Evolutionary conservation across 2,797 vertebrate genomes (phyloP), one percentile per base, ranked within the genome.

Genomic region (Otus scops): DNA sequence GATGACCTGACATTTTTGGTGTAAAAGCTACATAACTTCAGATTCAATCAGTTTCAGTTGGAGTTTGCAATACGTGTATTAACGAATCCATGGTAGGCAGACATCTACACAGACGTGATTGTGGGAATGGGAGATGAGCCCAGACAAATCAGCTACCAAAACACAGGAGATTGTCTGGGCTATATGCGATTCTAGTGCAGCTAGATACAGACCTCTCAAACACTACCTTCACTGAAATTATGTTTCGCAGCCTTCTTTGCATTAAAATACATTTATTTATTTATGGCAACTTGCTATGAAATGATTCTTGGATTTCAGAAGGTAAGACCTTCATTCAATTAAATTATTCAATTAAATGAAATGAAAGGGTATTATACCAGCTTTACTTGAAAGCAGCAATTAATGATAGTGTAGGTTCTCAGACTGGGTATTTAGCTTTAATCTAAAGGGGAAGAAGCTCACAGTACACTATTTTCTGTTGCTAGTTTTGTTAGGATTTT

Each of bases 401-500:
- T 74, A 67, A 38, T 20, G 21, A 74, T 6, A 56, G 4, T 22
- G 9, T 11, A 51, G 5, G 13, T 70, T 76, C 50, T 63, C 36
- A 45, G 47, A 50, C 2, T 77, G 14, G 12, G 23, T 36, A 53
- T 47, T 65, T 34, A 53, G 6, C 3, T 23, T 74, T 61, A 71
- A 48, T 50, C 15, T 91, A 67, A 63, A 77, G 12, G 3, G 3
- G 8, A 20, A 68, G 9, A 7, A 26, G 5, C 8, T 83, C 51
- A 50, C 1, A 63, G 18, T 21, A 64, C 9, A 56, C 8, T 28
- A 63, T 23, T 79, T 87, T 76, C 17, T 73, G 23, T 45, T 71
- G 8, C 6, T 53, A 36, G 1, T 57, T 48, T 10, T 53, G 2
- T 65, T 11, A 36, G 1, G 4, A 4, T 4, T 59, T 50, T 26